Percentiles rank a stretch among this genome's conserved stretches.
These are phyloP conservation scores for Callocephalon fimbriatum DNA, from an alignment of 2,113 vertebrate species.

Conservation along the genomic window DNA sequence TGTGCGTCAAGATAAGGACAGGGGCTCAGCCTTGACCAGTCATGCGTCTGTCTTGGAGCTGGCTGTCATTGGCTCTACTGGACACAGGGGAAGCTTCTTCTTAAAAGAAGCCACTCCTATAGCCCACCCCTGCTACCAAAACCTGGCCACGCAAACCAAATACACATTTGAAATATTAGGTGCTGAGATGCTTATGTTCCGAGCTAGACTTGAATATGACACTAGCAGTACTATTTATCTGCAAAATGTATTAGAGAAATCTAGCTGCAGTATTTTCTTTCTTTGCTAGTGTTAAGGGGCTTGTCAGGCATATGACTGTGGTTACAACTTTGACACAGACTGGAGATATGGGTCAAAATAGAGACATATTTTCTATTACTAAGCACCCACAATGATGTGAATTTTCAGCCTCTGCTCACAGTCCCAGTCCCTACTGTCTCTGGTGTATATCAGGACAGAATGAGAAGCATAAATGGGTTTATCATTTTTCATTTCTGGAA, in stretches of 20 bases:
- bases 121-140: not conserved
- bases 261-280: not conserved
- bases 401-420: not conserved
- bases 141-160: not conserved
- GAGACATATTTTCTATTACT: not conserved
- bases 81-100: not conserved
- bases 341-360: not conserved
- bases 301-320: not conserved
- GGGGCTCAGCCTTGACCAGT: not conserved
- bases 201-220: not conserved
- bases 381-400: not conserved
- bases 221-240: not conserved
- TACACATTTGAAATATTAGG: not conserved
- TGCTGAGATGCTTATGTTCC: not conserved
- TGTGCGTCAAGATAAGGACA: not conserved
- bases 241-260: not conserved
- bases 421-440: not conserved
- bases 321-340: not conserved
- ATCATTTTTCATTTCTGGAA: not conserved
- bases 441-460: not conserved
- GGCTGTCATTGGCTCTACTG: not conserved
- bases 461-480: not conserved
- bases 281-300: not conserved
- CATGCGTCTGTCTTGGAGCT: not conserved
- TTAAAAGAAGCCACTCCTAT: not conserved